phyloP scores from a whole-genome alignment of 2,888 invertebrate genomes.

The Leptogaster cylindrica region DNA sequence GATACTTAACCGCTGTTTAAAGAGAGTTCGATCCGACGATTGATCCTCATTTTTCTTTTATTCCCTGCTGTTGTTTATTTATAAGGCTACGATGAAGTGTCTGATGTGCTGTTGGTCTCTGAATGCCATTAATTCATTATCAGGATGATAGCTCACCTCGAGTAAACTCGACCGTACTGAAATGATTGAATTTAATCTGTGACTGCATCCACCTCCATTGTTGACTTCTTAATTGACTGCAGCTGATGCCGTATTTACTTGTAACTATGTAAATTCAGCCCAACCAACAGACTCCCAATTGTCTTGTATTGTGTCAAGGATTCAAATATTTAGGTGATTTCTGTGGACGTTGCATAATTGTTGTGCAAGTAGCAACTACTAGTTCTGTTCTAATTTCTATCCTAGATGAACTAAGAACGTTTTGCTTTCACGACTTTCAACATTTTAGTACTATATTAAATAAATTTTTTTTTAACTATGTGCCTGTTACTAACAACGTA shows the following conservation, averaged over 20 bases:
- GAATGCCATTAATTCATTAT: constrained; percentile 38
- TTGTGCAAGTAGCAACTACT: too few relatives aligned
- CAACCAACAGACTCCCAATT: not conserved
- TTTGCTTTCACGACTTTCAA: too few relatives aligned
- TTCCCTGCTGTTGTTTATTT: constrained; percentile 29
- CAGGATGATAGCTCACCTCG: constrained; percentile 23
- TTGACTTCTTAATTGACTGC: constrained; percentile 39
- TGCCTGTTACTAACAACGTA: too few relatives aligned
- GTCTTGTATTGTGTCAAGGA: constrained; percentile 11
- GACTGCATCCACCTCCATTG: constrained; percentile 39
- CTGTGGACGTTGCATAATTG: too few relatives aligned
- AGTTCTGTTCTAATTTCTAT: too few relatives aligned
- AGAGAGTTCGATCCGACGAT: constrained; percentile 30
- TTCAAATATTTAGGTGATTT: too few relatives aligned
- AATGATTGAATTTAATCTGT: constrained; percentile 37
- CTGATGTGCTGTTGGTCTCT: constrained; percentile 37
- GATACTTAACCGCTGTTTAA: constrained; percentile 36
- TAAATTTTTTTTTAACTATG: too few relatives aligned
- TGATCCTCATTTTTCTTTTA: constrained; percentile 15
- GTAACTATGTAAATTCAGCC: constrained; percentile 32
- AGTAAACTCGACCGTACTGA: constrained; percentile 9
- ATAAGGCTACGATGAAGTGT: constrained; percentile 27
- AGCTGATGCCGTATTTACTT: constrained; percentile 18
- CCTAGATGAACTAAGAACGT: too few relatives aligned
- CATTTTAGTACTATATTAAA: too few relatives aligned